Percentiles rank a stretch among this genome's conserved stretches.
These are phyloP conservation scores for Chloebia gouldiae DNA, from an alignment of 2,113 vertebrate species.

Conservation along the genomic window DNA sequence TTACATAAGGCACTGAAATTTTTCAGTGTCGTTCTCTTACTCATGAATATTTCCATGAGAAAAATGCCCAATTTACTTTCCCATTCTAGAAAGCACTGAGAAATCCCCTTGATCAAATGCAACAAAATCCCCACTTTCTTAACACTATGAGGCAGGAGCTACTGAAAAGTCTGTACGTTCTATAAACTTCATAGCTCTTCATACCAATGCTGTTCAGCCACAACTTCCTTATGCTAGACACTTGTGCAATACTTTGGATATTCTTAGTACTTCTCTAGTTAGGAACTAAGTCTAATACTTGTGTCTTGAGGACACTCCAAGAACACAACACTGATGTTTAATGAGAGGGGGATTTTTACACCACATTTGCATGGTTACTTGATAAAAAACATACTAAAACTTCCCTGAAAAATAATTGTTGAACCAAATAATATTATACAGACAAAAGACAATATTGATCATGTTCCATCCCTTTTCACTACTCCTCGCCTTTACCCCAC, in stretches of 20 bases:
- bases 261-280: not conserved
- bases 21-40: not conserved
- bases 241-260: not conserved
- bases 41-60: conserved; percentile 44
- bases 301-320: not conserved
- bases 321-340: not conserved
- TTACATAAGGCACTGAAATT: conserved; percentile 19
- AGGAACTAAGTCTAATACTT: not conserved
- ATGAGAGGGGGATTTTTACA: not conserved
- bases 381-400: not conserved
- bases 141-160: not conserved
- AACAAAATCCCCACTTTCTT: conserved; percentile 26
- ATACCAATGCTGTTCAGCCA: not conserved
- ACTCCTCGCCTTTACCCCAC: not conserved
- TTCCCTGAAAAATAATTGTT: not conserved
- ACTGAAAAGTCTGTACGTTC: not conserved
- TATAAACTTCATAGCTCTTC: not conserved
- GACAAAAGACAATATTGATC: not conserved
- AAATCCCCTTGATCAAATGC: conserved; percentile 14
- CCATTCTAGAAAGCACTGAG: conserved; percentile 23
- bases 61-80: conserved; percentile 34
- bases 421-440: not conserved
- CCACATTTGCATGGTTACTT: not conserved
- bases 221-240: not conserved
- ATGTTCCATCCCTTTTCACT: not conserved